A percentile compares a stretch with the other conserved stretches of the same genome.
These are phyloP conservation scores for Amblyjoppa fuscipennis DNA, from an alignment of 2,888 invertebrate genomes.

Conservation along the genomic window DNA sequence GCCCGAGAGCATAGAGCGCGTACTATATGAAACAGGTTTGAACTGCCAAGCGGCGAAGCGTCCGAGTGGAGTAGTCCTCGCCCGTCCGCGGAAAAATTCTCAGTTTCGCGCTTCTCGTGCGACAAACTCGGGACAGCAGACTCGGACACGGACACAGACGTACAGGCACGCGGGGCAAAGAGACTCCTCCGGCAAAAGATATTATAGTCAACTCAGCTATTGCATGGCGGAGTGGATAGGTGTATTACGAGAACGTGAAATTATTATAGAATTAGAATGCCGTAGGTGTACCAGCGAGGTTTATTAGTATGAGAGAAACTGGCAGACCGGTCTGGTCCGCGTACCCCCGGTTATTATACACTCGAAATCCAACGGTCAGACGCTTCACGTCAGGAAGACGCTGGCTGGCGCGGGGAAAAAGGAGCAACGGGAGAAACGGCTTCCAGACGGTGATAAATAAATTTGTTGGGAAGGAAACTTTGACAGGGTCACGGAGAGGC, in stretches of 20 bases:
- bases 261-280: conserved; percentile 68
- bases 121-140: conserved; percentile 45
- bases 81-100: conserved; percentile 17
- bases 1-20: conserved; percentile 6
- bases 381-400: conserved; percentile 57
- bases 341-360: conserved; percentile 68
- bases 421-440: conserved; percentile 52
- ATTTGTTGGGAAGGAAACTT: conserved; percentile 60
- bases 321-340: conserved; percentile 65
- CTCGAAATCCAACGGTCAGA: conserved; percentile 68
- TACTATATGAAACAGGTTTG: conserved; percentile 33
- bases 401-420: conserved; percentile 57
- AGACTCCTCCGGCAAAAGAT: conserved; percentile 31
- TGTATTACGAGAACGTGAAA: conserved; percentile 64
- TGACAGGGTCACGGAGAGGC: conserved; percentile 66
- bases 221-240: conserved; percentile 18
- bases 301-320: conserved; percentile 62
- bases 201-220: conserved; percentile 38
- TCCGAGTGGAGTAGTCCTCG: conserved; percentile 18
- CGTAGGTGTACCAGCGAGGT: conserved; percentile 12
- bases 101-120: conserved; percentile 12
- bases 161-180: not conserved
- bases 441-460: conserved; percentile 66
- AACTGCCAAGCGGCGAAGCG: conserved; percentile 34
- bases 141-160: conserved; percentile 6